These are phyloP conservation scores for Dolichomitus sp. DNA, from an alignment of 2,888 invertebrate genomes.

Conservation along the genomic window DNA sequence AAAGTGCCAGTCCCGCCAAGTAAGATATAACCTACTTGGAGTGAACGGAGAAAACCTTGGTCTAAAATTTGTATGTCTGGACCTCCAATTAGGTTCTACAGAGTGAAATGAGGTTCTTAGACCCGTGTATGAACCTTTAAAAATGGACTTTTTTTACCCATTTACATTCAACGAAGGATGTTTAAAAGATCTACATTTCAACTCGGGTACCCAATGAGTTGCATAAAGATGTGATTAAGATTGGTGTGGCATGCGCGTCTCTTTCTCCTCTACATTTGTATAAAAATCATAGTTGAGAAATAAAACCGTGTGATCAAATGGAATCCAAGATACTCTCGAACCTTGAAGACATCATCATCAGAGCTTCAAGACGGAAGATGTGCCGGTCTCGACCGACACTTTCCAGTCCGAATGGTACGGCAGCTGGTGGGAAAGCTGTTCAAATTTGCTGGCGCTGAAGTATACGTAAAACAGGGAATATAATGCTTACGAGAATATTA, in stretches of 20 bases:
- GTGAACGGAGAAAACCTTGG: no score
- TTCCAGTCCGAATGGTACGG: background rate
- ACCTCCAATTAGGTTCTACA: no score
- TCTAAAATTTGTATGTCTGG: no score
- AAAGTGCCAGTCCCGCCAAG: no score
- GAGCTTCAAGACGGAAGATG: background rate
- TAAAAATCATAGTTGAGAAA: background rate
- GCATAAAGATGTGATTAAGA: no score
- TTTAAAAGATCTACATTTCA: no score
- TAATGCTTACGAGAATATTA: slow-evolving; percentile 18
- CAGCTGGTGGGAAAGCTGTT: background rate
- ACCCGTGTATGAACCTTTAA: no score
- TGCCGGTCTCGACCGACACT: background rate
- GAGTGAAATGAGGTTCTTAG: no score
- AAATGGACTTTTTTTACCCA: no score
- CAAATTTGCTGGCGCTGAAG: background rate
- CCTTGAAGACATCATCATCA: background rate
- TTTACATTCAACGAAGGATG: no score
- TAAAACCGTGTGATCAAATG: background rate
- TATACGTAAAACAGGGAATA: background rate
- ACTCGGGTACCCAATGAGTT: no score
- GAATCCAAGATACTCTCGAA: background rate
- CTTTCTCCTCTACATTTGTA: background rate
- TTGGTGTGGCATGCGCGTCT: background rate
- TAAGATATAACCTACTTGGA: no score